A percentile compares a stretch with the other conserved stretches of the same genome.
Evolutionary conservation across 2,797 vertebrate genomes (phyloP).

Genomic region (Tenualosa thibaudeaui): DNA sequence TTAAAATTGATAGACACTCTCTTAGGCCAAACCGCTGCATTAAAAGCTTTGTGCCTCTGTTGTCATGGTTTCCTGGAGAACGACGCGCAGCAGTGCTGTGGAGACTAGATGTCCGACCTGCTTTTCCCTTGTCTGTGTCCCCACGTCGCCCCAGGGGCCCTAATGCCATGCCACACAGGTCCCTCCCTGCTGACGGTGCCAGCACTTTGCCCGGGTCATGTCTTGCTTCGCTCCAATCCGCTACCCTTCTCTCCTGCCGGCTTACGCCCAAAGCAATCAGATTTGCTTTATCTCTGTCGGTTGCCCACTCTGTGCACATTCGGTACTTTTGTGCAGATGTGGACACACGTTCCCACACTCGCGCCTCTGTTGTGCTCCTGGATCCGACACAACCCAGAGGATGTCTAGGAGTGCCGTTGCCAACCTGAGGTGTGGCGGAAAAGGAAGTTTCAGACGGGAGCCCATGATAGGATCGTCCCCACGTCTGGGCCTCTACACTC

Average conservation of each 20-base stretch:
- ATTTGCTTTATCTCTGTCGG: constrained; percentile 19
- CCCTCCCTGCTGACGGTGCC: background rate
- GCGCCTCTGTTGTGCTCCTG: background rate
- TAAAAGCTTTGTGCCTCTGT: constrained; percentile 60
- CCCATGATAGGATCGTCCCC: background rate
- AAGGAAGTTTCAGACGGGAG: background rate
- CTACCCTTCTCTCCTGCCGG: constrained; percentile 46
- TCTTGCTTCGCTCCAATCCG: constrained; percentile 8
- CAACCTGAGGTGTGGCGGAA: background rate
- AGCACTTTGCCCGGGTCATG: background rate
- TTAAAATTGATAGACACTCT: constrained; percentile 61
- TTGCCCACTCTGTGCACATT: background rate
- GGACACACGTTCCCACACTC: background rate
- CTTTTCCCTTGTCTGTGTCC: background rate
- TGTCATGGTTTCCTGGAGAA: constrained; percentile 62
- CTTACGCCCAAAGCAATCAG: constrained; percentile 46
- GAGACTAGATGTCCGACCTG: constrained; percentile 21
- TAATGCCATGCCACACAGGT: constrained; percentile 34
- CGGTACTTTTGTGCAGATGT: background rate
- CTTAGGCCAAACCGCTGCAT: constrained; percentile 61
- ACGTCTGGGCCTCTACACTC: background rate
- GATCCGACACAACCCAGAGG: background rate
- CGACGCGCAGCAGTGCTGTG: background rate
- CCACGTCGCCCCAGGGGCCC: constrained; percentile 32
- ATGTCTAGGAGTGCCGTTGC: background rate